Base-by-base conservation (phyloP, 2,888 invertebrate species). In the Caenorhabditis panamensis region DNA sequence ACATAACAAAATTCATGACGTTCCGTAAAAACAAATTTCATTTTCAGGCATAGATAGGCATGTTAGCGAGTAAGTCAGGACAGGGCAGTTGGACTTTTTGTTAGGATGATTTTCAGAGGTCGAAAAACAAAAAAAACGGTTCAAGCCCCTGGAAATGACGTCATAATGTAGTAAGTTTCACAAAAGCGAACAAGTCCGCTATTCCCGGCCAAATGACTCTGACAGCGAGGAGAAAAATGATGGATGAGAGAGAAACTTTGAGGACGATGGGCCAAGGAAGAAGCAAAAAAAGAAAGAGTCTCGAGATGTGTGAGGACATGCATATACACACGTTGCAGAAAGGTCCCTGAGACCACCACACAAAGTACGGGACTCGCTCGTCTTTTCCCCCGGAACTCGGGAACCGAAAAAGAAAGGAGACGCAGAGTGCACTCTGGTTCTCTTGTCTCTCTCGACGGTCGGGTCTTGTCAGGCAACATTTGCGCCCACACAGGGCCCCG, bases 341-440 rank as follows among this genome's bases (percentile, higher is more conserved):
- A 22, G 53, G 62, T 26, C 62, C 41, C 44, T 53, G 53, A 53
- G 71, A 71, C 62, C 71, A 71, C 41, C 47, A 71, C 71, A 71
- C 71, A 71, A 71, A 71, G 71, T 71, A 71, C 71, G 53, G 26
- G 31, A 62, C 47, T 18, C 47, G 2, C 5, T 3, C 3, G 3
- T 18, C 18, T 4, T 47, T 2, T 2, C 3, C 47, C 13, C 47
- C 47, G 47, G 47, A 47, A 47, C 47, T 47, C 47, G 47, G 53
- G 37, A 53, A 36, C 28, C 49, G 54, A 31, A 16, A n/a, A 28
- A 28, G 31, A 31, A 9, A 31, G 22, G 28, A 24, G 36, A 36
- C 18, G 31, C 18, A 26, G 37, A 58, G 59, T 58, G 58, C 31
- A 51, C 59, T 68, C 58, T 47, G 49, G 20, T 22, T 68, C 24